Base-by-base conservation (phyloP, 2,113 vertebrate species). In the Mus spicilegus region DNA sequence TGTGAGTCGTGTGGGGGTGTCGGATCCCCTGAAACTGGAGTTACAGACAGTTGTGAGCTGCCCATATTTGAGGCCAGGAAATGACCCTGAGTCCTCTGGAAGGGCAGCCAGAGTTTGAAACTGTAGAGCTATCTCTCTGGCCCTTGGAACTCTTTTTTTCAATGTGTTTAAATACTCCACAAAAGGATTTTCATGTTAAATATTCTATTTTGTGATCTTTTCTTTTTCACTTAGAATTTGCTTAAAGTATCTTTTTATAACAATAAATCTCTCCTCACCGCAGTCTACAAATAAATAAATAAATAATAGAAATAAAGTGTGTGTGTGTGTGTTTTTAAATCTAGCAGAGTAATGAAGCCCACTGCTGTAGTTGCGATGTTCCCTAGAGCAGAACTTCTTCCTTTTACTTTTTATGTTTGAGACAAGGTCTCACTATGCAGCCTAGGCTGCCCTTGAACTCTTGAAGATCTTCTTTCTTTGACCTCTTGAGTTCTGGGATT, bases 361-460 rank as follows among this genome's bases (percentile, higher is more conserved):
- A 69, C 0, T 0, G 11, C 11, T 85, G 49, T 14, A 69, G 49
- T 58, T 19, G 77, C 1, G 65, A 78, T 17, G 3, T 7, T 61
- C 63, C 63, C 33, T 85, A 73, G 58, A 56, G 7, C 91, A 82
- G 82, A 97, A 91, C 39, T 56, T 33, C 33, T 70, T 94, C 19
- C 33, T 49, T 63, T 2, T 67, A 7, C 77, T 7, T 80, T 30
- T 56, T 72, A 26, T 12, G 51, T 90, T 67, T 78, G 75, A 19
- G 89, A 90, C 20, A 67, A 63, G 33, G 33, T 67, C 76, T 80
- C 19, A 16, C 13, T 90, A 36, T 26, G 33, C 28, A n/a, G 42
- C 33, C 75, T 36, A 28, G 58, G 22, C 76, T 80, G 46, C 33
- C 33, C 76, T 69, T 54, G 46, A 69, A 90, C 46, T 39, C 24